Percentiles rank a stretch among this genome's conserved stretches.
These are phyloP conservation scores for Yoshiicerus persimilis DNA, from an alignment of 1,140 invertebrate genomes.

Conservation along the genomic window DNA sequence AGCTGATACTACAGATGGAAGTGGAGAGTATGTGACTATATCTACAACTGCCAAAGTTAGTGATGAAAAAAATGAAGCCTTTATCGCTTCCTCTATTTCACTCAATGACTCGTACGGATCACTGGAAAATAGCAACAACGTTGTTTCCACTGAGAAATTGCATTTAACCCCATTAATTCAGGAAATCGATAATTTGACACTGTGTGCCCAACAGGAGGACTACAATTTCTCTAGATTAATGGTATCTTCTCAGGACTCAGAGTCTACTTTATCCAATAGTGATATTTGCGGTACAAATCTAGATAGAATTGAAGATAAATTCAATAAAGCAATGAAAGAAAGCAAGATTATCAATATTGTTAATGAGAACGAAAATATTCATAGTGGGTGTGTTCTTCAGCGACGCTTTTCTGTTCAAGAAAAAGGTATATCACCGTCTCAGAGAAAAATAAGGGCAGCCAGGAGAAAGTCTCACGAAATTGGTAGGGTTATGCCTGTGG, in stretches of 20 bases:
- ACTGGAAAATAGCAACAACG: background rate
- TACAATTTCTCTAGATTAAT: background rate
- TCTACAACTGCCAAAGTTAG: conserved; percentile 8
- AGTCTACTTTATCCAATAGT: background rate
- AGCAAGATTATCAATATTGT: conserved; percentile 31
- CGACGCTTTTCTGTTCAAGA: conserved; percentile 25
- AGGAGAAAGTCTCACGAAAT: conserved; percentile 30
- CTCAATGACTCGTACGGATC: background rate
- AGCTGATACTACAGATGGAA: background rate
- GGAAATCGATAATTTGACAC: conserved; percentile 41
- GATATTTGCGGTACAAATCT: background rate
- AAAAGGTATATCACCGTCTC: conserved; percentile 27
- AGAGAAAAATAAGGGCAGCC: conserved; percentile 27
- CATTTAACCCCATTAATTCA: conserved; percentile 42
- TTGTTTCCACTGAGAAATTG: background rate
- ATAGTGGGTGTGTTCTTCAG: background rate
- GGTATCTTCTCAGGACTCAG: background rate
- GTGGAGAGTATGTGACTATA: conserved; percentile 35
- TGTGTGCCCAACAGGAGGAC: conserved; percentile 2
- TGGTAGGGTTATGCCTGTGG: background rate
- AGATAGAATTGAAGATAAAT: conserved; percentile 31
- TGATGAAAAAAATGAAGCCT: conserved; percentile 39
- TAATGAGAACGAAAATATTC: too few relatives aligned
- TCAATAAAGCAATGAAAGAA: conserved; percentile 32
- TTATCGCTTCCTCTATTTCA: conserved; percentile 34